Base-by-base conservation (phyloP, 2,888 invertebrate species). In the Lamproptera curius region DNA sequence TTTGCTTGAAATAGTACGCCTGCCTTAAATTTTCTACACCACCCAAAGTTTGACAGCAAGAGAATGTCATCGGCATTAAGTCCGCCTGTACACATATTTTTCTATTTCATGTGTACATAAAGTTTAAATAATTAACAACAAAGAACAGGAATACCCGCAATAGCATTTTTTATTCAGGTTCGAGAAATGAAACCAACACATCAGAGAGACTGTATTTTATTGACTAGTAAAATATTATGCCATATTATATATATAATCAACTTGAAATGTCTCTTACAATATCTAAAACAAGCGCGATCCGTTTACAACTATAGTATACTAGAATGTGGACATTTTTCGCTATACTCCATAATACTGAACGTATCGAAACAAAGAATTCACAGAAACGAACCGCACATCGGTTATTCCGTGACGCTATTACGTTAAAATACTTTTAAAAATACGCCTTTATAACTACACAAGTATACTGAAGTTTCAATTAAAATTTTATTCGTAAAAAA, bases 211-310 rank as follows among this genome's bases (percentile, higher is more conserved):
- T 75, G 74, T 76, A 80, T 68, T 80, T 79, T 80, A 82, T 68
- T 86, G 85, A 86, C 85, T 86, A 86, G 85, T 81, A 84, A 80
- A 83, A 79, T 71, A 83, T 83, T 80, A 85, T 84, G 84, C 79
- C 71, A 69, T 81, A 76, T 65, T 63, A 65, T 70, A 67, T 63
- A 70, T 70, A 66, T 68, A 68, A 60, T 59, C 67, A 69, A 70
- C 64, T 67, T 62, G 61, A 62, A 67, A 61, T 57, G 53, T 57
- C 56, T 42, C 53, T 52, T 54, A 52, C 33, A 28, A 52, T 46
- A 42, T 50, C 57, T 62, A 62, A n/a, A 48, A 47, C 51, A 63
- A 63, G 63, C 63, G 55, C 43, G 46, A 49, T 47, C 46, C 34
- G 50, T 56, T 64, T 65, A 63, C 60, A 55, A 58, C 76, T 80